Percentiles rank a stretch among this genome's conserved stretches.
Conservation (phyloP, 2,888 invertebrate genomes). For the Brachynemurus nebulosus region DNA sequence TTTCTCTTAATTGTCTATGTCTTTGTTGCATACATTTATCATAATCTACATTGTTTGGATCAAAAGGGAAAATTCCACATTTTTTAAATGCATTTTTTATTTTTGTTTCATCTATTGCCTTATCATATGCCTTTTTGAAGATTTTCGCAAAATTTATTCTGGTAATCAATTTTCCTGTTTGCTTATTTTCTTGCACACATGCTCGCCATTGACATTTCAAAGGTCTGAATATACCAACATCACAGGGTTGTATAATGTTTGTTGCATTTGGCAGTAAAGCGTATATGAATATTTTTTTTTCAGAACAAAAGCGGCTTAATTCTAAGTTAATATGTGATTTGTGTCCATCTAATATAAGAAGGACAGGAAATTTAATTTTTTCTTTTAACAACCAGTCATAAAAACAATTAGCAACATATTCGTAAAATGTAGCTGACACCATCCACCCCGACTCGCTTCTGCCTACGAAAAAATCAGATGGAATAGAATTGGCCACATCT, state of each 20-base stretch:
- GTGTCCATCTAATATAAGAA: constrained; percentile 13
- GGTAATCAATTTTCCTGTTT: constrained; percentile 10
- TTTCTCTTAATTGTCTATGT: too few species aligned
- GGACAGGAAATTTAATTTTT: constrained; percentile 10
- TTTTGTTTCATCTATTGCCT: neutral
- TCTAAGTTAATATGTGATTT: constrained; percentile 14
- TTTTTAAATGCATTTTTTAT: neutral
- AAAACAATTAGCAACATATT: constrained; percentile 15
- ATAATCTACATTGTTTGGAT: neutral
- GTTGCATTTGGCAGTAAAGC: constrained; percentile 19
- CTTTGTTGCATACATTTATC: neutral
- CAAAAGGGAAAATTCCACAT: constrained; percentile 1
- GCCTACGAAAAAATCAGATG: constrained; percentile 18
- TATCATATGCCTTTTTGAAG: constrained; percentile 7
- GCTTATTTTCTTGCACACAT: constrained; percentile 12
- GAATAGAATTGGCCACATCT: constrained; percentile 16
- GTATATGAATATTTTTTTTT: constrained; percentile 20
- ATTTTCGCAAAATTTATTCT: constrained; percentile 5
- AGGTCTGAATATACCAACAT: constrained; percentile 19
- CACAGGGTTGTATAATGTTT: constrained; percentile 20
- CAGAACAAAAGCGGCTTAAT: constrained; percentile 17
- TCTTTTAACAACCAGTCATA: constrained; percentile 14
- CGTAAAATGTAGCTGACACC: constrained; percentile 12
- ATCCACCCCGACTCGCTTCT: constrained; percentile 19
- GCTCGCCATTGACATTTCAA: constrained; percentile 18